Evolutionary conservation across 2,797 vertebrate genomes (phyloP).

Genomic region (Aphelocoma californica): DNA sequence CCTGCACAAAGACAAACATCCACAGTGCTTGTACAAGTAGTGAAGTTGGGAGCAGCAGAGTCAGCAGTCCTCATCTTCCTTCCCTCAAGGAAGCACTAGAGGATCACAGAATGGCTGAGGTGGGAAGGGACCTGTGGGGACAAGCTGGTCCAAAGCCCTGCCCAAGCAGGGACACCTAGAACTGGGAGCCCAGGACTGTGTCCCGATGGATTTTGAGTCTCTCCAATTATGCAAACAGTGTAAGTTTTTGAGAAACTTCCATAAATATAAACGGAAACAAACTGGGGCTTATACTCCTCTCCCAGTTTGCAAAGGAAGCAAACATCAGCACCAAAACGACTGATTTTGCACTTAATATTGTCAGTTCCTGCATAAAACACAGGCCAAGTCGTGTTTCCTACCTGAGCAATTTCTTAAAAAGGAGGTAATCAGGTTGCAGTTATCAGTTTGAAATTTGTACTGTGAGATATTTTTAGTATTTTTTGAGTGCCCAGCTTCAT

Average conservation of each 20-base stretch:
- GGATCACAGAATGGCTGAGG: neutral
- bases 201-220: fast-evolving
- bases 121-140: neutral
- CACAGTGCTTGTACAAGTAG: neutral
- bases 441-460: neutral
- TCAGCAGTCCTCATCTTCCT: neutral
- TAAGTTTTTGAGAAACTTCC: neutral
- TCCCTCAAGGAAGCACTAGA: neutral
- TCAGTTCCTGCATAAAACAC: neutral
- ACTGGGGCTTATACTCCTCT: neutral
- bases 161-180: neutral
- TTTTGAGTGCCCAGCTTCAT: too few species aligned
- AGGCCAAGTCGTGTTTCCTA: neutral
- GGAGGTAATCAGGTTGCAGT: neutral
- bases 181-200: fast-evolving
- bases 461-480: too few species aligned
- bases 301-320: neutral
- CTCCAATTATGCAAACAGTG: neutral
- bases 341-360: neutral
- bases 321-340: neutral
- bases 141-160: too few species aligned
- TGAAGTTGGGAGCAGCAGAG: neutral
- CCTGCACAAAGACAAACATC: constrained; percentile 42
- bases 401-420: neutral
- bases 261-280: neutral